phyloP scores from a whole-genome alignment of 1,140 invertebrate species.

The Bombus cullumanus region DNA sequence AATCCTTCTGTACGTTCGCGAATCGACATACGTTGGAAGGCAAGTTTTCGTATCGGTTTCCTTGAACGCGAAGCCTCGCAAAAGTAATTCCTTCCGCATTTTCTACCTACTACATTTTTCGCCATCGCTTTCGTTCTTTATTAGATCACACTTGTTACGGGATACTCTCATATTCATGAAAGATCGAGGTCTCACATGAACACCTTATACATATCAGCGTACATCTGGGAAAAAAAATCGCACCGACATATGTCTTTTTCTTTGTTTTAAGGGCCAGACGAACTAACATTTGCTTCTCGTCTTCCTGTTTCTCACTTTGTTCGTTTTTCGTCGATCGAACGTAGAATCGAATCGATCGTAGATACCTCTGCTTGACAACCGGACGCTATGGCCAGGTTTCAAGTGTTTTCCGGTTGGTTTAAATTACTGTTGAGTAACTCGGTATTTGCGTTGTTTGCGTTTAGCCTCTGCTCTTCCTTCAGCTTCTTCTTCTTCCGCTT shows the following conservation, averaged over 20 bases:
- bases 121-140: neutral
- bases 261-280: neutral
- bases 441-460: slow-evolving; percentile 73
- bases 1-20: no score
- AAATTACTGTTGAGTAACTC: slow-evolving; percentile 75
- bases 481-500: slow-evolving; percentile 64
- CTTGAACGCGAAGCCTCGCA: neutral
- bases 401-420: slow-evolving; percentile 40
- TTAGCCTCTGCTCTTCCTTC: slow-evolving; percentile 70
- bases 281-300: neutral
- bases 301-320: no score
- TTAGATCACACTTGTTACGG: neutral
- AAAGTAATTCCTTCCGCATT: neutral
- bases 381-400: neutral
- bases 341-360: neutral
- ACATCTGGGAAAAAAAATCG: neutral
- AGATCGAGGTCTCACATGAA: neutral
- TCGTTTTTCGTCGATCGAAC: neutral
- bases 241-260: neutral
- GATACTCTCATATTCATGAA: neutral
- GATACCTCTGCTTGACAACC: neutral
- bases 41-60: neutral
- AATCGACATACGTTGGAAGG: neutral
- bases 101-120: neutral
- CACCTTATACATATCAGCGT: neutral